These are phyloP conservation scores for Drusus annulatus DNA, from an alignment of 1,140 invertebrate genomes.

Conservation along the genomic window DNA sequence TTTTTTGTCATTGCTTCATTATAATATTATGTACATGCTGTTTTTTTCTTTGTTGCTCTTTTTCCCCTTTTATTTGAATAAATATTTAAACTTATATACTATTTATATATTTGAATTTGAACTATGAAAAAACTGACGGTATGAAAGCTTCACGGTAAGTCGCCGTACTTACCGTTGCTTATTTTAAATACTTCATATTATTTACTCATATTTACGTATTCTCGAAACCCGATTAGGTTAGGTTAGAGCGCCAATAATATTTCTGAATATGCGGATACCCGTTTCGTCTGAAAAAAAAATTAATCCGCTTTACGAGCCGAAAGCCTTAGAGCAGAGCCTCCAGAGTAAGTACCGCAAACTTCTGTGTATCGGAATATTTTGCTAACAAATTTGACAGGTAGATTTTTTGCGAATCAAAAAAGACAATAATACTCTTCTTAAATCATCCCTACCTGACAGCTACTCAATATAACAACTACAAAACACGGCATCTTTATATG, in stretches of 20 bases:
- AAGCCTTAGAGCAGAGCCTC: not conserved
- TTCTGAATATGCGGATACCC: not conserved
- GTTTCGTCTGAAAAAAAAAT: not conserved
- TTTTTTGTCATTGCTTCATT: no score
- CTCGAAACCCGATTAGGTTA: not conserved
- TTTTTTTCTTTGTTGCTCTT: no score
- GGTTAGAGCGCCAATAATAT: not conserved
- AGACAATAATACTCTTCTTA: not conserved
- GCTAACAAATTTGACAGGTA: not conserved
- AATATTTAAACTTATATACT: no score
- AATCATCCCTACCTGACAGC: not conserved
- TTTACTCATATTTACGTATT: not conserved
- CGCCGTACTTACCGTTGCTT: not conserved
- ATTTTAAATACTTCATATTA: not conserved
- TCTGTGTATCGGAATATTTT: conserved; percentile 16
- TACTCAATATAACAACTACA: not conserved
- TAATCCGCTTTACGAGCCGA: not conserved
- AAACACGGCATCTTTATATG: not conserved
- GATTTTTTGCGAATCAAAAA: not conserved
- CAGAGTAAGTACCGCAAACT: conserved; percentile 11
- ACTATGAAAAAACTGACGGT: not conserved
- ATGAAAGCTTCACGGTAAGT: not conserved
- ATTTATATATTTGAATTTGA: no score
- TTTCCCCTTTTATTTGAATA: no score
- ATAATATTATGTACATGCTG: no score